Evolutionary conservation across 2,113 vertebrate species (phyloP).

Genomic region (Colistium nudipinnis): DNA sequence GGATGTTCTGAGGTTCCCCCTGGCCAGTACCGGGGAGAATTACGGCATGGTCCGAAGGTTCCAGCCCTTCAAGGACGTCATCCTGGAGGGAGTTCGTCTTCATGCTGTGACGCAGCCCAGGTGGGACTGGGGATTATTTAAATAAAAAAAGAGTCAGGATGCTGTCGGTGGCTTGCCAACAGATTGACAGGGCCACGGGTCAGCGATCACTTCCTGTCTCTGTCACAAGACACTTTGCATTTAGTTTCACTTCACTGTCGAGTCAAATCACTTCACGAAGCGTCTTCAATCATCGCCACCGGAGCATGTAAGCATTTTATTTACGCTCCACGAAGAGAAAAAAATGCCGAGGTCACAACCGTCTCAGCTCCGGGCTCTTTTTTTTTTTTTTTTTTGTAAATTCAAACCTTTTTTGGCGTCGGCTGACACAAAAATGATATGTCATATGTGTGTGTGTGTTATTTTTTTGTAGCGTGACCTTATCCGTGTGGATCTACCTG

Average conservation of each 20-base stretch:
- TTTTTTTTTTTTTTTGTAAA: too few relatives aligned
- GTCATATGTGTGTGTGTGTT: constrained; percentile 19
- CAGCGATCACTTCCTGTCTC: constrained; percentile 41
- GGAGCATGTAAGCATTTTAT: constrained; percentile 62
- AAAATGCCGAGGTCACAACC: constrained; percentile 50
- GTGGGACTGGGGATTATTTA: too few relatives aligned
- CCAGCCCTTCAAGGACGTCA: constrained; percentile 82
- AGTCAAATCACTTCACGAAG: constrained; percentile 52
- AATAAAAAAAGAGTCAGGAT: too few relatives aligned
- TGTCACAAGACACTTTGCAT: constrained; percentile 31
- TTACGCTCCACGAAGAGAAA: constrained; percentile 50
- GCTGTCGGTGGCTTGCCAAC: constrained; percentile 25
- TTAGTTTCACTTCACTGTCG: constrained; percentile 52
- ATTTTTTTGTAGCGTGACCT: constrained; percentile 85
- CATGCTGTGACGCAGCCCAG: constrained; percentile 83
- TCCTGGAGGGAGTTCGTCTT: constrained; percentile 84
- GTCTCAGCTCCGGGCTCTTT: too few relatives aligned
- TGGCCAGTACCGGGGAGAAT: constrained; percentile 88
- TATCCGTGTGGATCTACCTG: constrained; percentile 93
- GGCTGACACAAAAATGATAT: constrained; percentile 27
- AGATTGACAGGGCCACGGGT: constrained; percentile 38
- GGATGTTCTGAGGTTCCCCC: constrained; percentile 85
- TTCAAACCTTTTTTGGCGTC: constrained; percentile 22
- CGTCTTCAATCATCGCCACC: constrained; percentile 48
- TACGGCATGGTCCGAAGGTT: constrained; percentile 88